Conservation (phyloP, 2,888 invertebrate genomes). For the Crematogaster levior region DNA sequence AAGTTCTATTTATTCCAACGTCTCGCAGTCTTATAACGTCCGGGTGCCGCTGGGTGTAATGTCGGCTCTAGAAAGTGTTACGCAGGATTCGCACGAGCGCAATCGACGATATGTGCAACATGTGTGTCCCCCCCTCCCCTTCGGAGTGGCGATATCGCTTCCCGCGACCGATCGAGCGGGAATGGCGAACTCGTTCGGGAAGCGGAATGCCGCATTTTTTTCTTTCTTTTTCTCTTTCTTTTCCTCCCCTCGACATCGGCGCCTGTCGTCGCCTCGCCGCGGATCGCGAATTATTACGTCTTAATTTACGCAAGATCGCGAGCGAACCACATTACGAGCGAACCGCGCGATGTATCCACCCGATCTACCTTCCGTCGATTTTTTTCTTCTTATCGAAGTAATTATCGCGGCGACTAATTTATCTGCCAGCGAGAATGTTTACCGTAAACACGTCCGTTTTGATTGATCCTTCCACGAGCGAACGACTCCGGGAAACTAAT, state of each 20-base stretch:
- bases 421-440: constrained; percentile 6
- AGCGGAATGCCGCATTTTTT: neutral
- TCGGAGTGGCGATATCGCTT: neutral
- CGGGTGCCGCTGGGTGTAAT: constrained; percentile 21
- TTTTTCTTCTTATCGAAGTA: neutral
- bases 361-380: neutral
- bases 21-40: constrained; percentile 26
- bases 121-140: neutral
- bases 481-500: constrained; percentile 12
- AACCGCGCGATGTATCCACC: neutral
- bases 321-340: neutral
- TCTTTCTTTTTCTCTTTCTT: neutral
- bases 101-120: constrained; percentile 39
- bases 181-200: constrained; percentile 6
- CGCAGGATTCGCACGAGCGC: constrained; percentile 52
- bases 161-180: constrained; percentile 15
- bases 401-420: constrained; percentile 16
- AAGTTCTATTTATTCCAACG: constrained; percentile 37
- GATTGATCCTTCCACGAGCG: neutral
- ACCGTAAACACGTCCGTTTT: neutral
- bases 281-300: neutral
- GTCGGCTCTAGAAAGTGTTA: constrained; percentile 50
- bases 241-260: neutral
- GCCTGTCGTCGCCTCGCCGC: neutral
- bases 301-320: constrained; percentile 27